Conservation (phyloP, 1,140 invertebrate genomes). For the Drosophila bocki region DNA sequence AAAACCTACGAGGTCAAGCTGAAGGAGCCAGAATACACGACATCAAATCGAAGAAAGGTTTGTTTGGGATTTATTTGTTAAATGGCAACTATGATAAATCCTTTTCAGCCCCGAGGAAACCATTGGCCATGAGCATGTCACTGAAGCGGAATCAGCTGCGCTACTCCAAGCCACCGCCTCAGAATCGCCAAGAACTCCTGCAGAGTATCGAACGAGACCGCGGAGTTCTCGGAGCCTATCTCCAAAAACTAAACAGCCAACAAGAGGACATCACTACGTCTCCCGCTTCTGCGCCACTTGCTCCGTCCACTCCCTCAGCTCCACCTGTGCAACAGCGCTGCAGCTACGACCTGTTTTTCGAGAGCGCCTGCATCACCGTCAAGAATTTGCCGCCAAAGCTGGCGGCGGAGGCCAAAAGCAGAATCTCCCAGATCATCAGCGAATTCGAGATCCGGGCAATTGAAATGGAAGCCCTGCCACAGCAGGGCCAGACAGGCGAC, state of each 20-base stretch:
- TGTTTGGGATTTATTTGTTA: no score
- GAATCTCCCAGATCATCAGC: conserved; percentile 71
- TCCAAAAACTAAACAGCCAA: conserved; percentile 17
- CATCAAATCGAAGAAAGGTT: background rate
- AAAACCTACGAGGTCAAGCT: background rate
- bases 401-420: conserved; percentile 70
- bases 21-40: background rate
- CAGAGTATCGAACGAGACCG: conserved; percentile 44
- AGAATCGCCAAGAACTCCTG: conserved; percentile 45
- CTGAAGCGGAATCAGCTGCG: background rate
- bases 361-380: conserved; percentile 71
- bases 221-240: conserved; percentile 32
- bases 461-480: conserved; percentile 49
- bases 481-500: conserved; percentile 26
- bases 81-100: background rate
- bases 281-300: background rate
- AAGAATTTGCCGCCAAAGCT: conserved; percentile 71
- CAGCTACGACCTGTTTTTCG: conserved; percentile 77
- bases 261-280: no score
- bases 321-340: conserved; percentile 32
- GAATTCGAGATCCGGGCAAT: conserved; percentile 79
- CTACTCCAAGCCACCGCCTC: conserved; percentile 10
- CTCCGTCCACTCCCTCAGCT: background rate
- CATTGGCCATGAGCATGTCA: background rate
- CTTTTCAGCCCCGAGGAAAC: background rate